Evolutionary conservation across 53 echinoderm and acorn worm species (phyloP).

Genomic region (Arbacia lixula): DNA sequence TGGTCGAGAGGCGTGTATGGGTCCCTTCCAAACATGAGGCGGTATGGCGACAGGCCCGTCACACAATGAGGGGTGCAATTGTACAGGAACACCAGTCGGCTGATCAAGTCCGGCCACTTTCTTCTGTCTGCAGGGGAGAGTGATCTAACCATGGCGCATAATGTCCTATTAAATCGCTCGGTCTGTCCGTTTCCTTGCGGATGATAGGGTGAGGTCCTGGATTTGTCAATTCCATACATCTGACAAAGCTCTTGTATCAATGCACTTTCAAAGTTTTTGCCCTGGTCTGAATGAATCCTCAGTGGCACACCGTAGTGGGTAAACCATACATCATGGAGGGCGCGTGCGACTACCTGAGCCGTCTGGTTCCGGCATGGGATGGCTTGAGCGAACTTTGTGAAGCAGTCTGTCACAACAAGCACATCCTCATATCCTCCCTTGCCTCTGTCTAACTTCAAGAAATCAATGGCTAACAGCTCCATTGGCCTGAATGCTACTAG

Average conservation of each 20-base stretch:
- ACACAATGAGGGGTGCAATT: conserved; percentile 62
- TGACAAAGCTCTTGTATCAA: conserved; percentile 42
- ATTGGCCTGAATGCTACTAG: conserved; percentile 66
- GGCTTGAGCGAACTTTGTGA: conserved; percentile 73
- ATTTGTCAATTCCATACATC: conserved; percentile 43
- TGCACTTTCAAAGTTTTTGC: conserved; percentile 65
- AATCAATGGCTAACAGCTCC: conserved; percentile 69
- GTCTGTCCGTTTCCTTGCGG: conserved; percentile 72
- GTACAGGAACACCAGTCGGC: conserved; percentile 62
- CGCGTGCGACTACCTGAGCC: conserved; percentile 50
- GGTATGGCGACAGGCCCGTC: conserved; percentile 63
- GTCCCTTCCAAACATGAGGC: conserved; percentile 61
- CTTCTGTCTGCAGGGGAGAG: conserved; percentile 46
- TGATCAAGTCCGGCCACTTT: conserved; percentile 65
- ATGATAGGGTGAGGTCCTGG: conserved; percentile 64
- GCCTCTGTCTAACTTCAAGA: conserved; percentile 73
- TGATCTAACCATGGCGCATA: conserved; percentile 58
- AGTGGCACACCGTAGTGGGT: conserved; percentile 62
- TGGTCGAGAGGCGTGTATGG: conserved; percentile 65
- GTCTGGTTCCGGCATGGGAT: too few species aligned
- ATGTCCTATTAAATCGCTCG: conserved; percentile 61
- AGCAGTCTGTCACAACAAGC: conserved; percentile 63
- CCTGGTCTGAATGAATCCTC: conserved; percentile 67
- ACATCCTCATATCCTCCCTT: conserved; percentile 65
- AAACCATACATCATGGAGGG: conserved; percentile 61